phyloP scores from a whole-genome alignment of 2,113 vertebrate species.

The Catharus fuscescens region DNA sequence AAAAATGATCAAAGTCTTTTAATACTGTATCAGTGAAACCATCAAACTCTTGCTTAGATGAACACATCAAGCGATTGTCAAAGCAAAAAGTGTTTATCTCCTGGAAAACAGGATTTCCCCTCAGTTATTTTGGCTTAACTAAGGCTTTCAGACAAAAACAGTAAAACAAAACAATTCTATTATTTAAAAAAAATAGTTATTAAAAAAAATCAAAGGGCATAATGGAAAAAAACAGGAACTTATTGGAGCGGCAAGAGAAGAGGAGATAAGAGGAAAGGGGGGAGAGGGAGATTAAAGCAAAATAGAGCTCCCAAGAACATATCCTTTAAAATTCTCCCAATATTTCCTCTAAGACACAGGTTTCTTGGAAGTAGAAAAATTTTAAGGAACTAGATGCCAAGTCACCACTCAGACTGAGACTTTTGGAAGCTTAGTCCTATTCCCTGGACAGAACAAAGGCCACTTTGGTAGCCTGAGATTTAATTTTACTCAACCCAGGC shows the following conservation, averaged over 20 bases:
- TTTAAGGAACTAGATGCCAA: background rate
- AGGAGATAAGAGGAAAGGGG: background rate
- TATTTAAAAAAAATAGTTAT: background rate
- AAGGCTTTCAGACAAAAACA: background rate
- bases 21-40: background rate
- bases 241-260: background rate
- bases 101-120: slow-evolving; percentile 1
- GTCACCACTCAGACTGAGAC: background rate
- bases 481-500: background rate
- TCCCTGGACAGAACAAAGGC: background rate
- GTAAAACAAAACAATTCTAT: background rate
- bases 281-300: background rate
- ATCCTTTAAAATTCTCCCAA: background rate
- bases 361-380: background rate
- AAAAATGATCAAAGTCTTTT: slow-evolving; percentile 9
- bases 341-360: background rate
- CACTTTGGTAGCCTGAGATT: background rate
- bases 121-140: background rate
- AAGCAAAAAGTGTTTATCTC: background rate
- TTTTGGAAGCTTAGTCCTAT: background rate
- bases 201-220: background rate
- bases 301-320: background rate
- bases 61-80: slow-evolving; percentile 28
- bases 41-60: slow-evolving; percentile 39
- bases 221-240: background rate